These are phyloP conservation scores for Drosophila anceps DNA, from an alignment of 2,888 invertebrate species.

Conservation along the genomic window DNA sequence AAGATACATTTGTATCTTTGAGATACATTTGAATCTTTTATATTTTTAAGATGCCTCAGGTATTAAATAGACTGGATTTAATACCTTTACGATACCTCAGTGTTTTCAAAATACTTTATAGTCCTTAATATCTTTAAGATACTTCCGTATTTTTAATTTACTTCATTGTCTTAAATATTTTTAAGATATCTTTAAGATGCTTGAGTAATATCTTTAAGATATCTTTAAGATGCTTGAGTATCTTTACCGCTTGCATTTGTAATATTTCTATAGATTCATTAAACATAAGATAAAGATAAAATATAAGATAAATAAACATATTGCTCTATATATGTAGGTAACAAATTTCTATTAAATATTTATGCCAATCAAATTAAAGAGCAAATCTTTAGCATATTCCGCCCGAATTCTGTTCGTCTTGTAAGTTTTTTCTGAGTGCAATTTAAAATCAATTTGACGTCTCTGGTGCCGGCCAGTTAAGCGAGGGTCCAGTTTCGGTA, in stretches of 20 bases:
- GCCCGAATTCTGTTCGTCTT: background rate
- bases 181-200: background rate
- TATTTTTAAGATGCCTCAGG: too few species aligned
- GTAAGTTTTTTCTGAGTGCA: conserved; percentile 45
- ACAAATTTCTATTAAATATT: background rate
- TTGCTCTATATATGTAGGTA: too few species aligned
- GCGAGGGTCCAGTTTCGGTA: conserved; percentile 47
- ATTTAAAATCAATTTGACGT: conserved; percentile 80
- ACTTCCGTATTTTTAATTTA: background rate
- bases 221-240: background rate
- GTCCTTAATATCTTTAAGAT: background rate
- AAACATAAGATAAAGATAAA: too few species aligned
- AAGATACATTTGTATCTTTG: too few species aligned
- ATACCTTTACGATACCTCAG: too few species aligned
- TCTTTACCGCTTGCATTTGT: background rate
- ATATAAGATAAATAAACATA: background rate
- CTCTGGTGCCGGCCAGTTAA: conserved; percentile 35
- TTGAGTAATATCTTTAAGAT: background rate
- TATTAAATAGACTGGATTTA: too few species aligned
- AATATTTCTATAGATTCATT: too few species aligned
- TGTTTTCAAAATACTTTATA: background rate
- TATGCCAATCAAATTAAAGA: background rate
- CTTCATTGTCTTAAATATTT: background rate
- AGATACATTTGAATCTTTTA: too few species aligned
- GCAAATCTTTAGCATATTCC: background rate